Conservation (phyloP, 2,888 invertebrate species). For the Tinea pellionella region DNA sequence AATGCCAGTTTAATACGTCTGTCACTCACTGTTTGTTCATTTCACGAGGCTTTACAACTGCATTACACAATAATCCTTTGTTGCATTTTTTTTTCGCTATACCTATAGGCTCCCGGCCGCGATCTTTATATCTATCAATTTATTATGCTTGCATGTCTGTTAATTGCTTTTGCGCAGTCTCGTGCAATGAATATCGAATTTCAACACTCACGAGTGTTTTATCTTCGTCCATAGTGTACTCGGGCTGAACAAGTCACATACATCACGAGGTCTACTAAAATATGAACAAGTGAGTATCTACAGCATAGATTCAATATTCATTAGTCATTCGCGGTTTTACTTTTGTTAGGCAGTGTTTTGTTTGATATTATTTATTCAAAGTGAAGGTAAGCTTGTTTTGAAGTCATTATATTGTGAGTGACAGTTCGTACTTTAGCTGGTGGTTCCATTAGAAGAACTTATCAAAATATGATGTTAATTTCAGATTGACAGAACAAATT, state of each 20-base stretch:
- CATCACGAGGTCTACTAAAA: not conserved
- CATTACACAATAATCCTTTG: too few relatives aligned
- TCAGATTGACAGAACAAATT: constrained; percentile 26
- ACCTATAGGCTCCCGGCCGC: too few relatives aligned
- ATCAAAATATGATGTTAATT: constrained; percentile 19
- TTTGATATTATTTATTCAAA: not conserved
- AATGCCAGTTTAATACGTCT: constrained; percentile 4
- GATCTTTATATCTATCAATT: too few relatives aligned
- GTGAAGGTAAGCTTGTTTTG: constrained; percentile 6
- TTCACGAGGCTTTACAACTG: not conserved
- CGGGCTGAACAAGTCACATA: not conserved
- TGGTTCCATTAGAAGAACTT: not conserved
- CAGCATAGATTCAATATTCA: not conserved
- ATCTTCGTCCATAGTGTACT: not conserved
- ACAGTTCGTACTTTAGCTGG: constrained; percentile 23
- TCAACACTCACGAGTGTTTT: not conserved
- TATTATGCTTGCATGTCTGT: not conserved
- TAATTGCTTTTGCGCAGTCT: not conserved
- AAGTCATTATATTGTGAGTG: constrained; percentile 28
- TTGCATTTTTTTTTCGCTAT: too few relatives aligned
- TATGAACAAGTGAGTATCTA: not conserved
- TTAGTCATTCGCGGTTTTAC: not conserved
- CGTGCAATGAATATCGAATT: not conserved
- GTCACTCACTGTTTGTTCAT: not conserved
- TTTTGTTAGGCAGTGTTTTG: constrained; percentile 1